A percentile compares a stretch with the other conserved stretches of the same genome.
phyloP scores from a whole-genome alignment of 1,140 invertebrate species.

The Procambarus clarkii region DNA sequence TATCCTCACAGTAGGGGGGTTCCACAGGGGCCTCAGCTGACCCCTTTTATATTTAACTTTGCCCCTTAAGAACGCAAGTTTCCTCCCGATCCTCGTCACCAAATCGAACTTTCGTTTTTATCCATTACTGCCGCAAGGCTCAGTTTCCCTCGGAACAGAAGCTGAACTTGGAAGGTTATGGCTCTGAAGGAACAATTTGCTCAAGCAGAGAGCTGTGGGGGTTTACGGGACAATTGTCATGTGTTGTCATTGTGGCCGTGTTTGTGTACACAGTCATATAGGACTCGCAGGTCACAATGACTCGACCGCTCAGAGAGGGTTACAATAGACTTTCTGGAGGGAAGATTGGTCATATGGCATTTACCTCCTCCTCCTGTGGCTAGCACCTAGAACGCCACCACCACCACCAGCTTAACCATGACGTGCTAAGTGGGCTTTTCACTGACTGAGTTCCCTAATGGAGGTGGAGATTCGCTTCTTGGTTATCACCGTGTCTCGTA shows the following conservation, averaged over 20 bases:
- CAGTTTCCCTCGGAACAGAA: background rate
- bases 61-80: slow-evolving; percentile 1
- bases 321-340: background rate
- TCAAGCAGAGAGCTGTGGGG: slow-evolving; percentile 35
- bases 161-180: background rate
- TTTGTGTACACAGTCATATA: slow-evolving; percentile 49
- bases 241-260: slow-evolving; percentile 54
- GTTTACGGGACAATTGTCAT: slow-evolving; percentile 43
- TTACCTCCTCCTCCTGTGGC: background rate
- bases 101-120: background rate
- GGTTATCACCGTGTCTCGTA: background rate
- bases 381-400: background rate
- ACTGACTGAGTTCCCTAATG: background rate
- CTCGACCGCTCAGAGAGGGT: slow-evolving; percentile 11
- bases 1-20: slow-evolving; percentile 52
- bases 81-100: background rate
- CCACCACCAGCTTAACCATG: background rate
- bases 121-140: background rate
- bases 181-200: slow-evolving; percentile 30
- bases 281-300: slow-evolving; percentile 7
- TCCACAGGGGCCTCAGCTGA: slow-evolving; percentile 37
- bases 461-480: background rate
- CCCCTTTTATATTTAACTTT: slow-evolving; percentile 6
- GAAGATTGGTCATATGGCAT: background rate
- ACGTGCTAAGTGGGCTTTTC: background rate